Evolutionary conservation across 2,888 invertebrate genomes (phyloP).

Genomic region (Neocrepidodera transversa): DNA sequence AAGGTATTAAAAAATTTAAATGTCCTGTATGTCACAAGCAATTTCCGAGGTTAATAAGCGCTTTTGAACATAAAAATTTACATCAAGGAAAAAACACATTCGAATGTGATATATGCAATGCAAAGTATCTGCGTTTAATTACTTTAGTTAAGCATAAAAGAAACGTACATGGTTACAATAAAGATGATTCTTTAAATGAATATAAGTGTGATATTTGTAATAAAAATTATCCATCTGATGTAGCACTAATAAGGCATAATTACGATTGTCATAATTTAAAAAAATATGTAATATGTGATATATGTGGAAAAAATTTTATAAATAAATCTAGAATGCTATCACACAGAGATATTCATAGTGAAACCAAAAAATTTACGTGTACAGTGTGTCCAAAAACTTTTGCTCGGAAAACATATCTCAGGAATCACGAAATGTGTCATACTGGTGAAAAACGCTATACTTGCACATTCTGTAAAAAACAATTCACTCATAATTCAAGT

Average conservation of each 20-base stretch:
- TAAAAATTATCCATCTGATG: constrained; percentile 56
- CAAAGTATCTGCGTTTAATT: constrained; percentile 61
- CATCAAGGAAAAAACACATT: constrained; percentile 65
- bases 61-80: constrained; percentile 58
- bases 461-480: constrained; percentile 43
- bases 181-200: constrained; percentile 55
- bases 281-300: constrained; percentile 60
- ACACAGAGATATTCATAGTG: constrained; percentile 46
- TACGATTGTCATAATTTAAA: constrained; percentile 48
- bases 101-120: constrained; percentile 64
- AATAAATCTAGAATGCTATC: constrained; percentile 38
- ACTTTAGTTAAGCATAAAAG: constrained; percentile 61
- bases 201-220: constrained; percentile 61
- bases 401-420: constrained; percentile 34
- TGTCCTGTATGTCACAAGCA: constrained; percentile 46
- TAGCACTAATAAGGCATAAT: constrained; percentile 58
- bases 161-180: constrained; percentile 63
- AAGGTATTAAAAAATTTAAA: constrained; percentile 56
- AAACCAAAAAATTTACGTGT: constrained; percentile 44
- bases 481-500: constrained; percentile 13
- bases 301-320: constrained; percentile 52
- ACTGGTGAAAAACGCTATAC: constrained; percentile 43
- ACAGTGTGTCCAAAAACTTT: constrained; percentile 44
- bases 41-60: constrained; percentile 59
- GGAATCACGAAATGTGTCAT: constrained; percentile 44